These are phyloP conservation scores for Cynopterus sphinx DNA, from an alignment of 2,797 vertebrate genomes.

Conservation along the genomic window DNA sequence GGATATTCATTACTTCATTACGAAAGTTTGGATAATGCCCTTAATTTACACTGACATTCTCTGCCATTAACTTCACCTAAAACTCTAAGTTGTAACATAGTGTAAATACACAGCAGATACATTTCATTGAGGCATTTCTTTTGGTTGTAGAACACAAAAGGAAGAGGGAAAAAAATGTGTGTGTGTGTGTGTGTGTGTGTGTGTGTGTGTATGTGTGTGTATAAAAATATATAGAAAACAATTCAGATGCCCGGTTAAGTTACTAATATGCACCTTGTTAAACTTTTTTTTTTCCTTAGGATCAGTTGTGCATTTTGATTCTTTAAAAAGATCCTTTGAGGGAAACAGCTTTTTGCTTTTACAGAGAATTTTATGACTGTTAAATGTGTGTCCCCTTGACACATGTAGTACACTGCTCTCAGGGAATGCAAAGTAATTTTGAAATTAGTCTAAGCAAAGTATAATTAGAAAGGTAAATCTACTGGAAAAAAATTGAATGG, in stretches of 20 bases:
- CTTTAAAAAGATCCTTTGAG: neutral
- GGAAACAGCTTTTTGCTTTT: slow-evolving; percentile 25
- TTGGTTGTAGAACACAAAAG: neutral
- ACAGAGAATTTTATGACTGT: slow-evolving; percentile 28
- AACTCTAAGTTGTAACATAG: neutral
- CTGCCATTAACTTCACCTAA: neutral
- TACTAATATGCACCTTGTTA: neutral
- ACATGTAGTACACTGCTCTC: neutral
- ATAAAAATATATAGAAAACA: neutral
- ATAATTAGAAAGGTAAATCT: slow-evolving; percentile 58
- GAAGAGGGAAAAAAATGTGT: neutral
- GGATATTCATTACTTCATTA: neutral
- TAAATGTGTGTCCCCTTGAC: neutral
- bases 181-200: too few species aligned
- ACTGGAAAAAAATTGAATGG: neutral
- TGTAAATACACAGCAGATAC: neutral
- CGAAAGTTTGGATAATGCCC: neutral
- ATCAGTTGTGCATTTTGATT: neutral
- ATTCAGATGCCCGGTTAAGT: neutral
- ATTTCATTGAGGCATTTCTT: neutral
- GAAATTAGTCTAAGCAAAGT: slow-evolving; percentile 44
- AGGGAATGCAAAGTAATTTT: slow-evolving; percentile 31
- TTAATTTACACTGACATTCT: neutral
- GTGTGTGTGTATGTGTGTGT: too few species aligned
- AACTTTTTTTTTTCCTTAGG: neutral